Evolutionary conservation across 2,113 vertebrate genomes (phyloP).

Genomic region (Archilochus colubris): DNA sequence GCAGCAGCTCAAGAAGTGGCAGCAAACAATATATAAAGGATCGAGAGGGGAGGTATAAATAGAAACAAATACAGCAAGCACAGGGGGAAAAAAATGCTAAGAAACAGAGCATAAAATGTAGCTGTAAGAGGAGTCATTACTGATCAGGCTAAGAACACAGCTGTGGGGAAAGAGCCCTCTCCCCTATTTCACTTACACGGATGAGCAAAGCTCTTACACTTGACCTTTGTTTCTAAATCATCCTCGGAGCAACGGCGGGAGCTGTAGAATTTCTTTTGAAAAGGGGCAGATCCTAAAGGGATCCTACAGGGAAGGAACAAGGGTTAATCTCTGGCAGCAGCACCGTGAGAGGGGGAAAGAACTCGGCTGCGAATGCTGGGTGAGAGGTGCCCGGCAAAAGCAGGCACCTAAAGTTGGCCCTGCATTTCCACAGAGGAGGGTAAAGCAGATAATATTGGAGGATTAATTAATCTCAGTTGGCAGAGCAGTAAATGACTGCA

Average conservation of each 20-base stretch:
- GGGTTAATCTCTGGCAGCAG: background rate
- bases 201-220: slow-evolving; percentile 21
- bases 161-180: slow-evolving; percentile 30
- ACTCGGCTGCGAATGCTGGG: background rate
- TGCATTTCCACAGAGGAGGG: rapidly evolving
- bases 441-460: background rate
- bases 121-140: background rate
- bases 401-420: background rate
- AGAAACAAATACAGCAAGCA: background rate
- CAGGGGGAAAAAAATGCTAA: background rate
- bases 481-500: background rate
- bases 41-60: background rate
- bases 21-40: background rate
- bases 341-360: background rate
- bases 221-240: slow-evolving; percentile 52
- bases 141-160: background rate
- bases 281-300: background rate
- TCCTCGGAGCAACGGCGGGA: background rate
- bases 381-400: background rate
- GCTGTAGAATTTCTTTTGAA: background rate
- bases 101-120: background rate
- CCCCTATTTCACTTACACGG: background rate
- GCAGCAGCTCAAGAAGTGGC: background rate
- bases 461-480: background rate
- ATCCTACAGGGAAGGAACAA: background rate